Conservation (phyloP, 2,113 vertebrate genomes). For the Hirundichthys speculiger region DNA sequence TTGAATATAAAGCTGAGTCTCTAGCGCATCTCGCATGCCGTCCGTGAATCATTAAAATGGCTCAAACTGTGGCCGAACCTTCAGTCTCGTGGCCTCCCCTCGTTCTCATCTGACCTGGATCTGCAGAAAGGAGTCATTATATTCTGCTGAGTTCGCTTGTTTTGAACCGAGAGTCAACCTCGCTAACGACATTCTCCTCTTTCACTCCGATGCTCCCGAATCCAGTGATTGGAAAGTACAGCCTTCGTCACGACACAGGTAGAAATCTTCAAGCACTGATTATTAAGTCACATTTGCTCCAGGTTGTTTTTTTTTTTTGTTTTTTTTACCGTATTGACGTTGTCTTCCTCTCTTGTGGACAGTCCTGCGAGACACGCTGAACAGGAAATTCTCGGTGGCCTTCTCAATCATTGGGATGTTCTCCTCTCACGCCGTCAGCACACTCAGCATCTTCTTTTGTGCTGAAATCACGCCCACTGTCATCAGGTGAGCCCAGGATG, state of each 20-base stretch:
- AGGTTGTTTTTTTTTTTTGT: no score
- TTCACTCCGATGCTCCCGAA: slow-evolving; percentile 19
- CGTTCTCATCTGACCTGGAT: slow-evolving; percentile 47
- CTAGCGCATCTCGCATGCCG: no score
- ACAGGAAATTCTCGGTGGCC: slow-evolving; percentile 92
- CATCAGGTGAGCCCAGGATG: slow-evolving; percentile 94
- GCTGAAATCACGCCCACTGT: slow-evolving; percentile 97
- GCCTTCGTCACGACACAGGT: slow-evolving; percentile 94
- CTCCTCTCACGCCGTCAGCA: slow-evolving; percentile 94
- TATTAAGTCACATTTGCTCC: no score
- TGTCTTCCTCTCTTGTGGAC: background rate
- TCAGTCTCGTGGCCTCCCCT: no score
- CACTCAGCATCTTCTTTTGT: slow-evolving; percentile 97
- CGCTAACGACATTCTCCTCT: slow-evolving; percentile 34
- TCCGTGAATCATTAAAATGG: no score
- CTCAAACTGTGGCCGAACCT: no score
- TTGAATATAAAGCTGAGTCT: no score
- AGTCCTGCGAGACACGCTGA: slow-evolving; percentile 93
- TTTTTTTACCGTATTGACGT: background rate
- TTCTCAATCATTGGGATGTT: slow-evolving; percentile 99
- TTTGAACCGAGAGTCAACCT: slow-evolving; percentile 29
- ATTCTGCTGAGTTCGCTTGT: slow-evolving; percentile 12
- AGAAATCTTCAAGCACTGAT: slow-evolving; percentile 19
- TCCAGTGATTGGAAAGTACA: slow-evolving; percentile 97
- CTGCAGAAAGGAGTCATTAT: slow-evolving; percentile 36